Evolutionary conservation across 2,113 vertebrate genomes (phyloP).

Genomic region (Meleagris gallopavo): DNA sequence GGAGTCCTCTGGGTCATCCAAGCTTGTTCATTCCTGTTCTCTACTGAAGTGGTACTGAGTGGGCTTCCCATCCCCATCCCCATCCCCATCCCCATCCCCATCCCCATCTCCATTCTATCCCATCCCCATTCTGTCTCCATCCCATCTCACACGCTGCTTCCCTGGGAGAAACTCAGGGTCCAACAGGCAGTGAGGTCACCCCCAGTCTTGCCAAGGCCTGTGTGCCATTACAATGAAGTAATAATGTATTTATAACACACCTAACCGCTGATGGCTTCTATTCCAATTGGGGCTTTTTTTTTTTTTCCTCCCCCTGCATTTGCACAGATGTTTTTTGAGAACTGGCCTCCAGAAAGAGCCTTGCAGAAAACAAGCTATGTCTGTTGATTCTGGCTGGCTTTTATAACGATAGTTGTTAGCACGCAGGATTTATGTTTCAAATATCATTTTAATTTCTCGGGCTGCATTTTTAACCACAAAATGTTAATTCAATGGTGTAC

Average conservation of each 20-base stretch:
- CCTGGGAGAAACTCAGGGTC: conserved; percentile 45
- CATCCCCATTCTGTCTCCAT: not conserved
- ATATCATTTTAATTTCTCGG: conserved; percentile 84
- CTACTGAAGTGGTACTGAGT: not conserved
- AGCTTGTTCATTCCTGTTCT: not conserved
- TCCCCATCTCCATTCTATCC: no score
- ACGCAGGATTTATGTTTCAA: conserved; percentile 84
- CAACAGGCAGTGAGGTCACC: conserved; percentile 80
- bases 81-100: no score
- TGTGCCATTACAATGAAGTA: conserved; percentile 84
- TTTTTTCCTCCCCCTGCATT: not conserved
- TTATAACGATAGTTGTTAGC: conserved; percentile 81
- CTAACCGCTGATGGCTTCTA: conserved; percentile 78
- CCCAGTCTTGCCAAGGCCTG: conserved; percentile 76
- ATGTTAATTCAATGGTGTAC: conserved; percentile 77
- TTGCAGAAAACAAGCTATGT: conserved; percentile 80
- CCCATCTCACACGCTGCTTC: conserved; percentile 50
- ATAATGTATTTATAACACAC: conserved; percentile 85
- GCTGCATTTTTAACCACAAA: conserved; percentile 78
- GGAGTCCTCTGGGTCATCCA: not conserved
- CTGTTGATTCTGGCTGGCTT: conserved; percentile 82
- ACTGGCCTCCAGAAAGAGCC: conserved; percentile 75
- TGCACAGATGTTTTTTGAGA: conserved; percentile 81
- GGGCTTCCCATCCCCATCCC: conserved; percentile 49
- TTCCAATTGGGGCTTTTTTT: conserved; percentile 60